A percentile compares a stretch with the other conserved stretches of the same genome.
These are phyloP conservation scores for Poecile montanus DNA, from an alignment of 2,797 vertebrate species.

Conservation along the genomic window DNA sequence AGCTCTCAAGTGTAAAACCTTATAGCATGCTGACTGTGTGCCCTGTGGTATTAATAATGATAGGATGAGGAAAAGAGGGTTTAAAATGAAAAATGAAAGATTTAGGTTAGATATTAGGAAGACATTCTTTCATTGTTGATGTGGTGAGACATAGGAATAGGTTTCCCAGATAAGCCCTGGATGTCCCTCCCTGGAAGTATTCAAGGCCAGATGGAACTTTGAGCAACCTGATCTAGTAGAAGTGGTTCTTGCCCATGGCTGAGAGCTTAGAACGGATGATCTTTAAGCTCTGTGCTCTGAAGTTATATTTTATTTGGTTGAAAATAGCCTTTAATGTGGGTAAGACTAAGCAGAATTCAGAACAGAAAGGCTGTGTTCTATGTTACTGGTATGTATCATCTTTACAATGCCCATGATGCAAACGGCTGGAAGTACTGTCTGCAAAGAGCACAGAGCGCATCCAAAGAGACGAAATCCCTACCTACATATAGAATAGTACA, in stretches of 20 bases:
- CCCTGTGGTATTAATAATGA: background rate
- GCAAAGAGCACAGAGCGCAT: background rate
- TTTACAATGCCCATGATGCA: background rate
- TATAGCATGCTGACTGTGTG: background rate
- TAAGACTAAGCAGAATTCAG: background rate
- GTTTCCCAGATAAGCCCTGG: background rate
- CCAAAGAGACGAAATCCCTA: background rate
- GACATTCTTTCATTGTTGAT: background rate
- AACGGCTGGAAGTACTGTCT: background rate
- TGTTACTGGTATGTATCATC: background rate
- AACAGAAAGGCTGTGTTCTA: background rate
- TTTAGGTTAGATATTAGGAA: background rate
- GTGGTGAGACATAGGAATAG: background rate
- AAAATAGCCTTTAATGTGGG: background rate
- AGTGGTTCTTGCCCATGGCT: background rate
- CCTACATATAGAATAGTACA: background rate
- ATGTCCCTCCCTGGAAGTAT: background rate
- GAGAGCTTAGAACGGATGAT: background rate
- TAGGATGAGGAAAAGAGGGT: background rate
- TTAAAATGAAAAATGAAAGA: background rate
- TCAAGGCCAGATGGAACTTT: background rate
- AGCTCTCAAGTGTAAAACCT: background rate
- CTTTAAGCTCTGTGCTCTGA: background rate
- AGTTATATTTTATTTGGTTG: background rate
- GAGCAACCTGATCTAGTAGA: background rate